phyloP scores from a whole-genome alignment of 1,140 invertebrate genomes.

The Cotesia vestalis region DNA sequence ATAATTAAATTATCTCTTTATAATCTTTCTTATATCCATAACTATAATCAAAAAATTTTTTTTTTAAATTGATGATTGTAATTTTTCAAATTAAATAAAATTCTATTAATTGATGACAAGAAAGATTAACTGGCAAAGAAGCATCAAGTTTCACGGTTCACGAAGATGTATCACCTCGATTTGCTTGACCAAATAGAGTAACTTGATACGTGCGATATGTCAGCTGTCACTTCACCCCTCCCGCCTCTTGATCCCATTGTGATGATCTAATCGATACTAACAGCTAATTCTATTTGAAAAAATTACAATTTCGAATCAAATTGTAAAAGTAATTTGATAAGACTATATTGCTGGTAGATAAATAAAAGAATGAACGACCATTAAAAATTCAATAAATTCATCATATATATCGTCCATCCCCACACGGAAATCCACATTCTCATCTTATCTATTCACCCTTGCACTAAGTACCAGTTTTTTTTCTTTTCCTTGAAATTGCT shows the following conservation, averaged over 20 bases:
- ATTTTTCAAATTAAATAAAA: background rate
- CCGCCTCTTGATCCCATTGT: background rate
- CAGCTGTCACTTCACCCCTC: background rate
- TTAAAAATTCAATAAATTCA: background rate
- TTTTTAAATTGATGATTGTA: background rate
- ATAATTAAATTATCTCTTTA: too few species aligned
- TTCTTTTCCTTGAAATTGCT: background rate
- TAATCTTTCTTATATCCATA: too few species aligned
- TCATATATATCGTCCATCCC: too few species aligned
- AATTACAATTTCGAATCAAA: too few species aligned
- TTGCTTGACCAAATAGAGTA: conserved; percentile 21
- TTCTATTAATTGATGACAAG: conserved; percentile 5
- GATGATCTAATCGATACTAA: conserved; percentile 12
- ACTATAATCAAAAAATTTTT: background rate
- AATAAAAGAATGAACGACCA: background rate
- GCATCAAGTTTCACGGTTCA: conserved; percentile 17
- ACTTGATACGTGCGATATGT: conserved; percentile 14
- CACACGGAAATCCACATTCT: too few species aligned
- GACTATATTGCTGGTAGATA: background rate
- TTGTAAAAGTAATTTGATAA: too few species aligned
- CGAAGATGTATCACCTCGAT: background rate
- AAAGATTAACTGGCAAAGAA: conserved; percentile 4
- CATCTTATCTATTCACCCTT: too few species aligned
- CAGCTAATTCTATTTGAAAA: background rate
- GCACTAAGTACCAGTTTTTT: too few species aligned